Evolutionary conservation across 2,113 vertebrate species (phyloP).

Genomic region (Centropristis striata): DNA sequence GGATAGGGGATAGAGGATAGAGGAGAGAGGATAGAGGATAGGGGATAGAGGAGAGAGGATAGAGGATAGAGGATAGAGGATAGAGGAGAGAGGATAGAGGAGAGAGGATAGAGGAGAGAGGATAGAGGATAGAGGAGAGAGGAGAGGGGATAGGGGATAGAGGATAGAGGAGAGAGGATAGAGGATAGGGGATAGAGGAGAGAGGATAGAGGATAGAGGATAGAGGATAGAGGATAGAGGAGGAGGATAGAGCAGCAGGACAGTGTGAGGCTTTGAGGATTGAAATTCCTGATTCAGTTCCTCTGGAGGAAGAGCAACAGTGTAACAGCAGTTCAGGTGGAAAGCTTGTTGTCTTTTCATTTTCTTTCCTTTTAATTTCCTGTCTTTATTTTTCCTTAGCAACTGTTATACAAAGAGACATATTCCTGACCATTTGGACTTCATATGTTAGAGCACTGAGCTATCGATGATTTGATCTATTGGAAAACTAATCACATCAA

Average conservation of each 20-base stretch:
- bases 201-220: background rate
- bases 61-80: background rate
- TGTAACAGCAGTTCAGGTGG: background rate
- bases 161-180: no score
- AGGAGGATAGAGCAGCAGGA: no score
- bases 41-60: no score
- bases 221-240: background rate
- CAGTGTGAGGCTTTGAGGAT: background rate
- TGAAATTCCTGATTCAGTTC: background rate
- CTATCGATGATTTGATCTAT: no score
- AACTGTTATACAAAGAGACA: background rate
- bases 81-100: background rate
- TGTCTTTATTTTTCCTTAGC: background rate
- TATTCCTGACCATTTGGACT: constrained; percentile 2
- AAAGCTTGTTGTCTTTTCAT: background rate
- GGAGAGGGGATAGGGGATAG: no score
- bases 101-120: no score
- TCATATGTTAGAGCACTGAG: no score
- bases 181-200: background rate
- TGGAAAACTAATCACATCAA: no score
- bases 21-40: no score
- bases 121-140: background rate
- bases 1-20: background rate
- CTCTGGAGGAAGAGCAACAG: background rate
- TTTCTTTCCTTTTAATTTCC: background rate